Conservation (phyloP, 2,113 vertebrate species). For the Cardinalis cardinalis region DNA sequence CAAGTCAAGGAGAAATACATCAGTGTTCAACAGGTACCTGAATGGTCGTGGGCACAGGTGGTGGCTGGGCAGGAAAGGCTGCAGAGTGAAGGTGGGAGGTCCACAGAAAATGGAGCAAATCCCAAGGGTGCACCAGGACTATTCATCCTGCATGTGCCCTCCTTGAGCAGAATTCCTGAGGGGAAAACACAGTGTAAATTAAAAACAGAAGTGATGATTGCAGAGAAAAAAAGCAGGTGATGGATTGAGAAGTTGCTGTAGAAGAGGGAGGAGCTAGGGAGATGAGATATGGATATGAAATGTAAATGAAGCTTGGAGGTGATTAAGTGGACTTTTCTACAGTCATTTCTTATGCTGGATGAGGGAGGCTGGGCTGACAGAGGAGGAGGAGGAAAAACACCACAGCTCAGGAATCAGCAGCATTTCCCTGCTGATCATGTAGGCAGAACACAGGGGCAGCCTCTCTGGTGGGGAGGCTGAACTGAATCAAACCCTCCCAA, state of each 20-base stretch:
- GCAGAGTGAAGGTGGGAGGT: neutral
- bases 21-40: neutral
- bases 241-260: neutral
- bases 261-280: neutral
- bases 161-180: neutral
- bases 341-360: neutral
- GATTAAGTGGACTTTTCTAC: neutral
- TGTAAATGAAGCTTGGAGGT: neutral
- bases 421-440: neutral
- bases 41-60: neutral
- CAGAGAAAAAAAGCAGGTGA: neutral
- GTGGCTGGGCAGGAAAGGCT: neutral
- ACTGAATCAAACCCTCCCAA: neutral
- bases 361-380: neutral
- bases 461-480: neutral
- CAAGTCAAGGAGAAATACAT: neutral
- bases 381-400: neutral
- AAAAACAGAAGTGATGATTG: neutral
- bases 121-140: accelerated
- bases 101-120: neutral
- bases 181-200: neutral
- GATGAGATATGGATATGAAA: neutral
- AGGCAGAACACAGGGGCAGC: neutral
- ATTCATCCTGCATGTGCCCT: neutral
- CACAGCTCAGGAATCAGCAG: neutral